phyloP scores from a whole-genome alignment of 1,140 invertebrate genomes.

The Bombus consobrinus region DNA sequence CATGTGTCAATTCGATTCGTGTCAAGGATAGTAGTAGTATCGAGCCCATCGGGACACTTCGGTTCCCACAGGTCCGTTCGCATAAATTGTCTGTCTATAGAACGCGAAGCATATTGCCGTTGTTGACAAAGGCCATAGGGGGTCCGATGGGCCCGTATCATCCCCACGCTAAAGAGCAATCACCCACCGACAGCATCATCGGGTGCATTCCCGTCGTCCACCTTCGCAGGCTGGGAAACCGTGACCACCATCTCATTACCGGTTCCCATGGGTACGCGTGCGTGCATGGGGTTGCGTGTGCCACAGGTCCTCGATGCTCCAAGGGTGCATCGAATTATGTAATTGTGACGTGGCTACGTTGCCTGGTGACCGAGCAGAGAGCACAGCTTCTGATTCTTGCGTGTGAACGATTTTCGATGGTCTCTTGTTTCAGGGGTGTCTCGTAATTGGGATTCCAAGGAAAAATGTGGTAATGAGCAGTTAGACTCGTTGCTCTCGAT shows the following conservation, averaged over 20 bases:
- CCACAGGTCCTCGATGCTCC: slow-evolving; percentile 62
- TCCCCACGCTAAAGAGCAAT: slow-evolving; percentile 53
- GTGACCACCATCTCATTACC: slow-evolving; percentile 82
- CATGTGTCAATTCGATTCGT: slow-evolving; percentile 42
- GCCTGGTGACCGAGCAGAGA: slow-evolving; percentile 15
- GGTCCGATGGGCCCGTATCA: slow-evolving; percentile 74
- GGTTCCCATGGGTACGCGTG: slow-evolving; percentile 80
- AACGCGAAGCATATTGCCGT: slow-evolving; percentile 80
- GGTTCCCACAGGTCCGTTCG: slow-evolving; percentile 81
- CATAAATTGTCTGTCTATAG: slow-evolving; percentile 60
- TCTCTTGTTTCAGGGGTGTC: slow-evolving; percentile 32
- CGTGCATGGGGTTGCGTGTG: slow-evolving; percentile 73
- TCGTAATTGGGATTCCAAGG: slow-evolving; percentile 14
- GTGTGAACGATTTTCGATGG: slow-evolving; percentile 72
- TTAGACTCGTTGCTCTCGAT: background rate
- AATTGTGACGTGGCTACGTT: slow-evolving; percentile 76
- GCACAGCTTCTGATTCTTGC: slow-evolving; percentile 61
- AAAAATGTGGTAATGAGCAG: slow-evolving; percentile 3
- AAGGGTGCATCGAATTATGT: slow-evolving; percentile 80
- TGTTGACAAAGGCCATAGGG: slow-evolving; percentile 81
- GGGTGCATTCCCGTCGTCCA: slow-evolving; percentile 47
- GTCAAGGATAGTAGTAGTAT: slow-evolving; percentile 15
- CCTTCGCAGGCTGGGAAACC: slow-evolving; percentile 77
- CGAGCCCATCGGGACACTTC: slow-evolving; percentile 37
- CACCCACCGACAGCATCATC: slow-evolving; percentile 51